These are phyloP conservation scores for Typhlichthys eigenmanni DNA, from an alignment of 2,797 vertebrate species.

Conservation along the genomic window DNA sequence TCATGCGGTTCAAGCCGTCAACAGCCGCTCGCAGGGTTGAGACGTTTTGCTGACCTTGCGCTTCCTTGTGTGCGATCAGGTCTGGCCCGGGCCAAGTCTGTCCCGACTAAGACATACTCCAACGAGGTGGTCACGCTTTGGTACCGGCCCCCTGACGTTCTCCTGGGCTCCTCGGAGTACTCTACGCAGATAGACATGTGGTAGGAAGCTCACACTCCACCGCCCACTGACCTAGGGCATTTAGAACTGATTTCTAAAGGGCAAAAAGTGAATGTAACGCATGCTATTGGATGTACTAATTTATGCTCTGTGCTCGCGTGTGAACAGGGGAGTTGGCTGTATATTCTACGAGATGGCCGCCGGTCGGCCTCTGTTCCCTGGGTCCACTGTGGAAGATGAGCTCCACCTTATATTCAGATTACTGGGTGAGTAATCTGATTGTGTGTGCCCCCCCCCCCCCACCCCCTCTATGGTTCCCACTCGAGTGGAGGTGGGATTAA, in stretches of 20 bases:
- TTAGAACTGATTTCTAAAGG: too few relatives aligned
- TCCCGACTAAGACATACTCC: constrained; percentile 95
- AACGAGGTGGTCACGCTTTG: constrained; percentile 96
- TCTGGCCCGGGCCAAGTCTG: constrained; percentile 88
- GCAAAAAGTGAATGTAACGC: too few relatives aligned
- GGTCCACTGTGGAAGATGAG: constrained; percentile 97
- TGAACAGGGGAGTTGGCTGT: constrained; percentile 64
- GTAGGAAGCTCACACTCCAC: constrained; percentile 58
- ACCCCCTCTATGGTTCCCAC: too few relatives aligned
- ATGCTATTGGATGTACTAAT: too few relatives aligned
- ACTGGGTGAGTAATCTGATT: constrained; percentile 80
- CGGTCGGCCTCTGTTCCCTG: constrained; percentile 96
- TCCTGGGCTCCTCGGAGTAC: constrained; percentile 93
- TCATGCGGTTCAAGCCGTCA: too few relatives aligned
- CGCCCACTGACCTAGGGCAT: background rate
- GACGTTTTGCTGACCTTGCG: background rate
- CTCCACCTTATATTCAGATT: constrained; percentile 97
- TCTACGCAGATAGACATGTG: constrained; percentile 98
- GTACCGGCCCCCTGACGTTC: constrained; percentile 96
- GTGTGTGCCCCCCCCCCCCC: background rate
- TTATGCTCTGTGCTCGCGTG: constrained; percentile 1
- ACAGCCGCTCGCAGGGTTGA: too few relatives aligned
- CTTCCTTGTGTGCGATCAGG: constrained; percentile 42
- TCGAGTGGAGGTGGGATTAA: too few relatives aligned
- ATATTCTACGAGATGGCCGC: constrained; percentile 99